Conservation (phyloP, 2,797 vertebrate species). For the Tenualosa ilisha region DNA sequence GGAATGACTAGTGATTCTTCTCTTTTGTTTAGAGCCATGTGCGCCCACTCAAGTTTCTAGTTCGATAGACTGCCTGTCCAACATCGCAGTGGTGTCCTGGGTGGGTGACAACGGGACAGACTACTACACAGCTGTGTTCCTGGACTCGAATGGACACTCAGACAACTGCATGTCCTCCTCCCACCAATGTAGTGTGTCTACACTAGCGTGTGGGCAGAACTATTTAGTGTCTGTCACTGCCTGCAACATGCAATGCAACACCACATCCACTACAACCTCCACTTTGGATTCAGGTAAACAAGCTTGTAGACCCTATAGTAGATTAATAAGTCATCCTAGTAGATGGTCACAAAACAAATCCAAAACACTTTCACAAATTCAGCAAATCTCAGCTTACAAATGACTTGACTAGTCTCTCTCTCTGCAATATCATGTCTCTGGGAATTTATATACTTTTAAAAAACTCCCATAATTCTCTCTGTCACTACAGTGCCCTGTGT, state of each 20-base stretch:
- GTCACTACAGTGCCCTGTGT: slow-evolving; percentile 48
- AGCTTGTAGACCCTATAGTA: not conserved
- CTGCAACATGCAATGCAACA: not conserved
- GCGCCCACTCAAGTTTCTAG: not conserved
- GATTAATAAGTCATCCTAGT: not conserved
- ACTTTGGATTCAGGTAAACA: not conserved
- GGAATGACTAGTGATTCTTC: not conserved
- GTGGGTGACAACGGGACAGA: not conserved
- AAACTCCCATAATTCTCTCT: not conserved
- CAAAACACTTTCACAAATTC: not conserved
- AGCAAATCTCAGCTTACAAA: not conserved
- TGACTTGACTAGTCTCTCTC: too few species aligned
- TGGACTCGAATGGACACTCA: not conserved
- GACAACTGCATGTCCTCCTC: not conserved
- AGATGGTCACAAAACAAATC: not conserved
- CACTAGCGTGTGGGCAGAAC: not conserved
- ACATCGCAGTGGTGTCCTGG: not conserved
- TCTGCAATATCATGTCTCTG: too few species aligned
- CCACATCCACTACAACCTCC: not conserved
- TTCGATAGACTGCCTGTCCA: not conserved
- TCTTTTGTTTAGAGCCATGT: not conserved
- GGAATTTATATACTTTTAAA: not conserved
- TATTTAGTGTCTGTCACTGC: not conserved
- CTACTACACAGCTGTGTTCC: not conserved
- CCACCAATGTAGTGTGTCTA: not conserved